Evolutionary conservation across 2,113 vertebrate species (phyloP), one percentile per base, ranked within the genome.

Genomic region (Chionodraco myersi): DNA sequence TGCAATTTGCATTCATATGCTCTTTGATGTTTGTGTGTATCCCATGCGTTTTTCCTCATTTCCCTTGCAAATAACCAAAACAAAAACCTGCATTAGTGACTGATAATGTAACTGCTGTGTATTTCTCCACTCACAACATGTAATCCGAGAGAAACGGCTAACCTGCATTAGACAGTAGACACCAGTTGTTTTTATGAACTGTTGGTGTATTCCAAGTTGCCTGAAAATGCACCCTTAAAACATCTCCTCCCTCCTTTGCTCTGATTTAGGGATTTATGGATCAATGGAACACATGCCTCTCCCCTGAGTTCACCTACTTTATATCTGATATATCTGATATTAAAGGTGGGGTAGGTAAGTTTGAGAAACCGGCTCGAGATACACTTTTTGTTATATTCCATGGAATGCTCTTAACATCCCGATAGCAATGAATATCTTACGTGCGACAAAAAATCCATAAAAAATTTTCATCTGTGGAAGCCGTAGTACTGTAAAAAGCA

Each of bases 21-120:
- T 21, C 36, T 9, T 63, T 1, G 2, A 30, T 47, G 68, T 76
- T 58, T 68, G 69, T 34, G 45, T 44, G 52, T 18, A 1, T 64
- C 56, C n/a, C n/a, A 7, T 67, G 68, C 1, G 23, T 41, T 57
- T 77, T 80, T 36, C 53, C 72, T 88, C 58, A 90, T 90, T 90
- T 90, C 76, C 63, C 76, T 87, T 81, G 70, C 87, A 88, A 80
- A 83, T 79, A 18, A 6, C 65, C 45, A 26, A 67, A 79, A 76
- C 74, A 73, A 56, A 56, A 18, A 14, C 26, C 71, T 14, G 23
- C 60, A 63, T 26, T 79, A 79, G 36, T 65, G 77, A 83, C 23
- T 73, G 48, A 63, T 78, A 34, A 74, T 21, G 53, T 74, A 63
- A 70, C 68, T 51, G 59, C 68, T 56, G 63, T 10, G 53, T 47